Evolutionary conservation across 2,113 vertebrate genomes (phyloP).

Genomic region (Pyxicephalus adspersus): DNA sequence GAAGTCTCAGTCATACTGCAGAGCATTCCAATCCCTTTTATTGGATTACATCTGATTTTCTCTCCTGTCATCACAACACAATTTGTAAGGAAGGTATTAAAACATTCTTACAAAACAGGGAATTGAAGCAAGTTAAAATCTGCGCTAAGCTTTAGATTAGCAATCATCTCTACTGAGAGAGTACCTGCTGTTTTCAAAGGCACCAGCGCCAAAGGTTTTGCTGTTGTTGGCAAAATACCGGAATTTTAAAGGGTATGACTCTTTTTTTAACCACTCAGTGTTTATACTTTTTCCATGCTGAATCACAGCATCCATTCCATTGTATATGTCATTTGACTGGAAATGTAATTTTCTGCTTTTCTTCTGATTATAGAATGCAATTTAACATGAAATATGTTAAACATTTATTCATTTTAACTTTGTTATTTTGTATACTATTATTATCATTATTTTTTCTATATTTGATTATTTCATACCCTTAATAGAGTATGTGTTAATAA

Average conservation of each 20-base stretch:
- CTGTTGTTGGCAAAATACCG: conserved; percentile 36
- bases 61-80: conserved; percentile 39
- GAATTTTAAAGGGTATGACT: conserved; percentile 31
- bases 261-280: conserved; percentile 20
- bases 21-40: conserved; percentile 37
- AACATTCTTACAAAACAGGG: conserved; percentile 42
- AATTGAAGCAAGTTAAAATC: conserved; percentile 37
- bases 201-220: conserved; percentile 32
- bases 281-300: conserved; percentile 40
- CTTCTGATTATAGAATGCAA: too few species aligned
- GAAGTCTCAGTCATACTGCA: conserved; percentile 20
- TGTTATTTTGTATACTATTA: too few species aligned
- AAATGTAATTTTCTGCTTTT: not conserved
- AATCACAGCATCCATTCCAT: conserved; percentile 3
- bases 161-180: not conserved
- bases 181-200: conserved; percentile 48
- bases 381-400: too few species aligned
- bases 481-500: too few species aligned
- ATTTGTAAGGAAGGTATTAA: conserved; percentile 44
- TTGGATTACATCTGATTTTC: conserved; percentile 41
- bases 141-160: conserved; percentile 34
- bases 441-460: too few species aligned
- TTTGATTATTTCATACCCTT: too few species aligned
- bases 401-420: too few species aligned
- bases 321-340: conserved; percentile 6